Conservation (phyloP, 1,140 invertebrate species). For the Megalopta genalis region DNA sequence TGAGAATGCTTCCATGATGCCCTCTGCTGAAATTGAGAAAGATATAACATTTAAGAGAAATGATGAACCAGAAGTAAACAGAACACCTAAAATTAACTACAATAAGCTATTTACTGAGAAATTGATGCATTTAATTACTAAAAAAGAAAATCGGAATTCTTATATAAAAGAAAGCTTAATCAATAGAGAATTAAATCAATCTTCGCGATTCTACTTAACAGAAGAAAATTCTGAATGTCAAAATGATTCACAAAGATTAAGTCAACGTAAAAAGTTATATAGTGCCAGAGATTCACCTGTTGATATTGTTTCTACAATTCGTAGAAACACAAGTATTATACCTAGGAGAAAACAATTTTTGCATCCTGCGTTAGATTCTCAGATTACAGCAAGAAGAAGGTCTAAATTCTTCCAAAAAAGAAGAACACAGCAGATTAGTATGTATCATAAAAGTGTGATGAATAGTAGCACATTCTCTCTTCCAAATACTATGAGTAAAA, state of each 20-base stretch:
- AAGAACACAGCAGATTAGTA: neutral
- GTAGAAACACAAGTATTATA: neutral
- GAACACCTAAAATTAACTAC: neutral
- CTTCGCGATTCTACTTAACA: fast-evolving
- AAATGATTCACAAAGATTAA: neutral
- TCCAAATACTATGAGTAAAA: too few relatives aligned
- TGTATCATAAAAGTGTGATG: too few relatives aligned
- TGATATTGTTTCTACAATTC: slow-evolving; percentile 52
- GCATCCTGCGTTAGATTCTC: slow-evolving; percentile 64
- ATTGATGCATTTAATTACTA: neutral
- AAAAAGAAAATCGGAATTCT: neutral
- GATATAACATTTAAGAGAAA: neutral
- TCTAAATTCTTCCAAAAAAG: neutral
- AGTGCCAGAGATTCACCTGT: slow-evolving; percentile 61
- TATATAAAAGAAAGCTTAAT: neutral
- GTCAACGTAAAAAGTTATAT: slow-evolving; percentile 65
- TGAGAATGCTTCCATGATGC: too few relatives aligned
- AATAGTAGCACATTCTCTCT: too few relatives aligned
- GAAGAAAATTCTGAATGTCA: neutral
- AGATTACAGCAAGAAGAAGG: neutral
- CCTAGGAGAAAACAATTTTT: neutral
- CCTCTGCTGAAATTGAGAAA: too few relatives aligned
- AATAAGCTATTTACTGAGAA: neutral
- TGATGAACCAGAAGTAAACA: neutral
- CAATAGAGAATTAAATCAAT: too few relatives aligned